Conservation (phyloP, 2,113 vertebrate genomes). For the Peromyscus californicus region DNA sequence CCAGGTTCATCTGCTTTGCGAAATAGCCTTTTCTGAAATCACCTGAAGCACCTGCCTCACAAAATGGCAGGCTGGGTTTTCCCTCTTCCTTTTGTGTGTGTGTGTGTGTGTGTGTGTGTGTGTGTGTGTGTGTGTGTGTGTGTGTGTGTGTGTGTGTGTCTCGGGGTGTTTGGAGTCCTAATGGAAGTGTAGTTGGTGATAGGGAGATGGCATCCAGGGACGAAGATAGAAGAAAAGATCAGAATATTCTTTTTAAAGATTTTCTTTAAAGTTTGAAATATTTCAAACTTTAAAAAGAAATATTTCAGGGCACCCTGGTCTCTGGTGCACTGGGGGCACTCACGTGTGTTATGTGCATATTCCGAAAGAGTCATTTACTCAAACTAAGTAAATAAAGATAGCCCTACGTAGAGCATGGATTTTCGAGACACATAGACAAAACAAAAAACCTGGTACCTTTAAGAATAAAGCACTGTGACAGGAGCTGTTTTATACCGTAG, state of each 20-base stretch:
- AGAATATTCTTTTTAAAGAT: neutral
- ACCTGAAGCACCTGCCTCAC: neutral
- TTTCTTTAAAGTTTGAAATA: neutral
- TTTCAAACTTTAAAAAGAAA: neutral
- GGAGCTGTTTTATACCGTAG: neutral
- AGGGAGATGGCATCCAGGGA: neutral
- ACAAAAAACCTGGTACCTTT: neutral
- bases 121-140: neutral
- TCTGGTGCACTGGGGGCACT: neutral
- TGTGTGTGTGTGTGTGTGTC: neutral
- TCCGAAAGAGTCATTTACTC: neutral
- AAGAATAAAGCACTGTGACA: neutral
- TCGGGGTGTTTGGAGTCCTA: neutral
- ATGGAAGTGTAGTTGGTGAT: neutral
- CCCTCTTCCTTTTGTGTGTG: neutral
- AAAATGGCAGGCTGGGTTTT: neutral
- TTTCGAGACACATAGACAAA: conserved; percentile 3
- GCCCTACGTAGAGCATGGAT: neutral
- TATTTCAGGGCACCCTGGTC: neutral
- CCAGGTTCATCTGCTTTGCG: neutral
- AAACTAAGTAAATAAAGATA: neutral
- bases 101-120: neutral
- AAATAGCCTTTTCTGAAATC: neutral
- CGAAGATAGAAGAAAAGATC: neutral
- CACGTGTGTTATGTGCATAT: neutral